Evolutionary conservation across 2,888 invertebrate species (phyloP), one percentile per base, ranked within the genome.

Genomic region (Agrotis clavis): DNA sequence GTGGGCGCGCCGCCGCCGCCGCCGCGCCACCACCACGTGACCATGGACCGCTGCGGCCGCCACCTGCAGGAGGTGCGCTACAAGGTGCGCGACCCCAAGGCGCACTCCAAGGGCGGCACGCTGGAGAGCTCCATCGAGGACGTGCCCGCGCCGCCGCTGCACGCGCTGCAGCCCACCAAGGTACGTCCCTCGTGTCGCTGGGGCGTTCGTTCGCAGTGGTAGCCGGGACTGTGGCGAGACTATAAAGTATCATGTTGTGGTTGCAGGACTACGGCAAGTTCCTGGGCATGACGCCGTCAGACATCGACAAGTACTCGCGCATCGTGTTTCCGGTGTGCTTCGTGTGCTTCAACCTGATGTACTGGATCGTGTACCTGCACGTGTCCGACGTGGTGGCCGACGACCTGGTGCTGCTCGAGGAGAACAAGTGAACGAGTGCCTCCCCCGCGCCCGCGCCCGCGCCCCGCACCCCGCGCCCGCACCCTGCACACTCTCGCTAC

Each of bases 301-400:
- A 99, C 96, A 99, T 99, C 95, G 99, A 99, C 97, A 99, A 99
- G 97, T 99, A 99, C 95, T 99, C 99, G 85, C 97, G 99, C 92
- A 98, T 99, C 95, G 98, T 99, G 92, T 99, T 99, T 96, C 99
- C 99, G 77, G 98, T 99, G 92, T 98, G 99, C 96, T 99, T 99
- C 97, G 98, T 99, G 87, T 98, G 99, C 96, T 99, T 99, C 97
- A 99, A 99, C 96, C 97, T 99, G 88, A 98, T 99, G 98, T 99
- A 99, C 97, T 99, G 99, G 99, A 98, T 99, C 96, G 98, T 99
- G 91, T 99, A 99, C 94, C 97, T 99, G 92, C 98, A 99, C 97
- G 98, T 99, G 95, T 98, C 98, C 93, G 98, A 99, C 97, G 98
- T 98, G 89, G 98, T 98, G 85, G 98, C 98, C 92, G 98, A 98